Evolutionary conservation across 2,888 invertebrate species (phyloP), one percentile per base, ranked within the genome.

Genomic region (Copidosoma aretas): DNA sequence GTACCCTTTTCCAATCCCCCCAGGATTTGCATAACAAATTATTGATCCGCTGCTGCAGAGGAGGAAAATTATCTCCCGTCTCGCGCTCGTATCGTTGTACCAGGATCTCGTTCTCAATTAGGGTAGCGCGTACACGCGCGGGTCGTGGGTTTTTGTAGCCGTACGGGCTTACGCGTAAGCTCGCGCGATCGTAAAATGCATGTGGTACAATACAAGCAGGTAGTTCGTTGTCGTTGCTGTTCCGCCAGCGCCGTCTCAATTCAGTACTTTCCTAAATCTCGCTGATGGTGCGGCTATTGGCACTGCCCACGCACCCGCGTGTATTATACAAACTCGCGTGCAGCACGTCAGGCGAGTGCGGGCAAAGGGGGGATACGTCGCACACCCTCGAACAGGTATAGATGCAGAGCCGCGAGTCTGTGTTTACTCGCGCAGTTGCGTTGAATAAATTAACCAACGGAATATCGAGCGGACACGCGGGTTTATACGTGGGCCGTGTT

Each of bases 381-480:
- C 12, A 46, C 12, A 14, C 43, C 43, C 66, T 72, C 72, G 76
- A 76, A 75, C 71, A 71, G 71, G 73, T 71, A 72, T 73, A 70
- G 75, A 71, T 58, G 71, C 72, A 73, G 70, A 64, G 69, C 68
- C 75, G 72, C 72, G 73, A 60, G 75, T 76, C 74, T 76, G 75
- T 77, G 75, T 77, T 73, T 76, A 73, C 71, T 64, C 61, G 62
- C 66, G 66, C 68, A 53, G 74, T 76, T 75, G 73, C 74, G 73
- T 74, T 73, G 77, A 77, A 78, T 78, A 78, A 75, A 78, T 78
- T 78, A 76, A 74, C 73, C 75, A 72, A 21, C 57, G 62, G 77
- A 77, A 77, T 77, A 75, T 75, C 75, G 75, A 78, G 74, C 66
- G 72, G 77, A 74, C 71, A 73, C 71, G 75, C 58, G 24, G n/a